Conservation (phyloP, 2,797 vertebrate genomes). For the Cichlasoma orientale region DNA sequence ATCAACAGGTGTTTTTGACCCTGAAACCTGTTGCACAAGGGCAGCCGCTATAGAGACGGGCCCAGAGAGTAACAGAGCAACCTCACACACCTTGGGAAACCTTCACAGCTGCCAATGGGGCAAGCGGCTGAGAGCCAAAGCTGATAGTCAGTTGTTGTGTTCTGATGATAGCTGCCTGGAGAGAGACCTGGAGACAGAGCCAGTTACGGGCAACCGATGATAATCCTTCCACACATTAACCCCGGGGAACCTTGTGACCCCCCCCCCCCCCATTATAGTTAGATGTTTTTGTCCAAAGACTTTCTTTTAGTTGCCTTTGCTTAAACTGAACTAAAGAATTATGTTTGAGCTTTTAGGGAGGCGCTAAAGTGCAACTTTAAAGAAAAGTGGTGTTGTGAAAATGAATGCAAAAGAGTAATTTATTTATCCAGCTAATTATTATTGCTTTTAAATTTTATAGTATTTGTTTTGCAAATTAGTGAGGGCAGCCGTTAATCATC, state of each 20-base stretch:
- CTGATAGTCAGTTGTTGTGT: too few relatives aligned
- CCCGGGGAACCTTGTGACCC: background rate
- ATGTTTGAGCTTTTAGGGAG: too few relatives aligned
- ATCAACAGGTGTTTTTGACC: background rate
- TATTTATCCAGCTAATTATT: too few relatives aligned
- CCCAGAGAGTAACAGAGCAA: background rate
- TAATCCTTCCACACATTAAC: background rate
- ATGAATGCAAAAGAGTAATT: background rate
- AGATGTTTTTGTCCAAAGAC: too few relatives aligned
- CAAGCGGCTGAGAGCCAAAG: background rate
- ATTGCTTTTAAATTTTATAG: background rate
- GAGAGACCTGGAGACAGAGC: background rate
- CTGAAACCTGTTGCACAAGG: background rate
- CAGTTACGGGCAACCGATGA: background rate
- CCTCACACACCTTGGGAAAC: background rate
- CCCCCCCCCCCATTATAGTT: background rate
- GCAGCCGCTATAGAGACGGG: background rate
- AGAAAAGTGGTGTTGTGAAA: background rate
- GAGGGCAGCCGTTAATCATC: background rate
- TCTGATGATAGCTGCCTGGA: too few relatives aligned
- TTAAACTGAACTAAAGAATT: too few relatives aligned
- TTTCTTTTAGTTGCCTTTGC: background rate
- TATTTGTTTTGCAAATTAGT: background rate
- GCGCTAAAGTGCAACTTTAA: too few relatives aligned
- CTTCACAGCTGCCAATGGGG: background rate